Conservation (phyloP, 2,888 invertebrate species). For the Mystacides longicornis region DNA sequence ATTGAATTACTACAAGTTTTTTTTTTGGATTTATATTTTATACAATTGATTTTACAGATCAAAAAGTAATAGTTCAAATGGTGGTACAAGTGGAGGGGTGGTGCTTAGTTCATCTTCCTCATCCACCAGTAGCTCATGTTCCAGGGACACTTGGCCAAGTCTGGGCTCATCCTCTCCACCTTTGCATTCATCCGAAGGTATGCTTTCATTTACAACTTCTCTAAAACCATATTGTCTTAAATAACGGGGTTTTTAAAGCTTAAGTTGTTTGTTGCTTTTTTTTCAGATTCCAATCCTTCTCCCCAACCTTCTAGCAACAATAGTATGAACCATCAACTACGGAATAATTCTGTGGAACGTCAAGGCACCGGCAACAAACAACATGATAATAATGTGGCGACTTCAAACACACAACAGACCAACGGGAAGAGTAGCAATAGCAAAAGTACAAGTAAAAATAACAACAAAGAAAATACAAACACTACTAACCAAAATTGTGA, state of each 20-base stretch:
- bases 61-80: constrained; percentile 2
- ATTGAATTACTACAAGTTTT: no score
- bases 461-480: background rate
- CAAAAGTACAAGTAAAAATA: no score
- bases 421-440: background rate
- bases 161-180: constrained; percentile 51
- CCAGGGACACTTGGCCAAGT: constrained; percentile 64
- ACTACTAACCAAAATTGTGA: background rate
- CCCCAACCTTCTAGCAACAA: constrained; percentile 16
- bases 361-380: background rate
- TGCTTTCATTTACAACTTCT: no score
- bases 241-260: no score
- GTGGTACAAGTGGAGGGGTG: constrained; percentile 12
- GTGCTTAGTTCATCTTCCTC: constrained; percentile 22
- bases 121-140: constrained; percentile 22
- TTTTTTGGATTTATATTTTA: no score
- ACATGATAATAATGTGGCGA: background rate
- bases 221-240: no score
- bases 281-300: constrained; percentile 21
- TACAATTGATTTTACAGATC: constrained; percentile 1
- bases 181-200: constrained; percentile 30
- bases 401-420: background rate
- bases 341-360: background rate
- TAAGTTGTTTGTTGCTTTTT: no score
- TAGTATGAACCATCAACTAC: background rate